phyloP scores from a whole-genome alignment of 2,113 vertebrate genomes.

The Petromus typicus region DNA sequence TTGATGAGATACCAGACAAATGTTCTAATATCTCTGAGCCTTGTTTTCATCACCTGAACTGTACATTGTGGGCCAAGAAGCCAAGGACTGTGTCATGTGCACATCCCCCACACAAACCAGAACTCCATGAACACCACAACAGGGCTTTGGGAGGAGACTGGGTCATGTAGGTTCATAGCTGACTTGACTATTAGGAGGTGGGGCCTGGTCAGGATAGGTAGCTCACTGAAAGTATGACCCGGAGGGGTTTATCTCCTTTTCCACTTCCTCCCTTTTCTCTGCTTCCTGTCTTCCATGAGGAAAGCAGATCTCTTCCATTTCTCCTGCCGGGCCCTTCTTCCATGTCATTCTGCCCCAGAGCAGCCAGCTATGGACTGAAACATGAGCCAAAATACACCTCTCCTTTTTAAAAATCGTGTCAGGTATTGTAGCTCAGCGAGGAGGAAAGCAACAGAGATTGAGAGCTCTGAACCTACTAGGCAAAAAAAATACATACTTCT shows the following conservation, averaged over 20 bases:
- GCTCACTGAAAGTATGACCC: neutral
- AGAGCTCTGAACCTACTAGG: neutral
- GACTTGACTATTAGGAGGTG: neutral
- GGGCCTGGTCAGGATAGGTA: neutral
- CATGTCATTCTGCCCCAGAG: neutral
- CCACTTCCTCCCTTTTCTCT: neutral
- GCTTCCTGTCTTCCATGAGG: neutral
- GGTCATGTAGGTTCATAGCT: neutral
- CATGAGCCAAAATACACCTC: neutral
- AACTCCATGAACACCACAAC: neutral
- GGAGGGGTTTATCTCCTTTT: neutral
- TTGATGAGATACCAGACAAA: neutral
- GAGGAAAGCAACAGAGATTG: neutral
- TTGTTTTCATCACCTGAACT: neutral
- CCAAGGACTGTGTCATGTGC: neutral
- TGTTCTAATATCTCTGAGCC: neutral
- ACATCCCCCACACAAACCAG: neutral
- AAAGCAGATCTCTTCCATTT: neutral
- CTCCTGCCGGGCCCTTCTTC: neutral
- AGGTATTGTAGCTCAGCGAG: neutral
- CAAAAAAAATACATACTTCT: neutral
- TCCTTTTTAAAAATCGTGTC: neutral
- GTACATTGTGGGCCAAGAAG: neutral
- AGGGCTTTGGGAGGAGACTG: neutral
- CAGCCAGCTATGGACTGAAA: neutral